These are phyloP conservation scores for Plusia festucae DNA, from an alignment of 2,888 invertebrate species.

Conservation along the genomic window DNA sequence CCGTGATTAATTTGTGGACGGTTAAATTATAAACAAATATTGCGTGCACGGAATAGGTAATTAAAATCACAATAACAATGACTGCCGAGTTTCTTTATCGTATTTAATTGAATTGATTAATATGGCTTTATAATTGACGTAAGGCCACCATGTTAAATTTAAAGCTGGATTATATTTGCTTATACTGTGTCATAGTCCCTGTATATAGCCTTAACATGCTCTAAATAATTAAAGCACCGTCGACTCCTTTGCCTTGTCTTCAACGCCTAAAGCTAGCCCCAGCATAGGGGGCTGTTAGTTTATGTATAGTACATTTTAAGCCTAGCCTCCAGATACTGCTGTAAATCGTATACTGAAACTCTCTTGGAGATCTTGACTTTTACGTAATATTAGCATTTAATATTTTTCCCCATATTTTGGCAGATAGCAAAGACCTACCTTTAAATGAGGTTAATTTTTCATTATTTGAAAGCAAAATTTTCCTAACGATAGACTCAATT, in stretches of 20 bases:
- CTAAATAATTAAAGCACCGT: background rate
- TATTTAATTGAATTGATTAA: background rate
- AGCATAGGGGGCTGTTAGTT: background rate
- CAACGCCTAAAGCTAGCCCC: background rate
- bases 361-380: background rate
- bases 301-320: conserved; percentile 3
- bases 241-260: background rate
- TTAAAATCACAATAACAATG: conserved; percentile 6
- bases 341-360: background rate
- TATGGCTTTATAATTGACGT: background rate
- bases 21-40: conserved; percentile 8
- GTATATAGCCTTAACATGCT: background rate
- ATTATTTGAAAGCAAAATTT: too few relatives aligned
- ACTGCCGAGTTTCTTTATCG: background rate
- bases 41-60: conserved; percentile 5
- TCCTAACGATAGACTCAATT: background rate
- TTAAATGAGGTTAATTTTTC: too few relatives aligned
- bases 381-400: background rate
- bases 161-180: background rate
- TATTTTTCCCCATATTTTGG: background rate
- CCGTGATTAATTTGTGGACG: background rate
- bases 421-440: background rate
- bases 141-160: background rate
- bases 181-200: background rate
- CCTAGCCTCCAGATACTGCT: background rate